Evolutionary conservation across 2,797 vertebrate genomes (phyloP).

Genomic region (Bufotes viridis): DNA sequence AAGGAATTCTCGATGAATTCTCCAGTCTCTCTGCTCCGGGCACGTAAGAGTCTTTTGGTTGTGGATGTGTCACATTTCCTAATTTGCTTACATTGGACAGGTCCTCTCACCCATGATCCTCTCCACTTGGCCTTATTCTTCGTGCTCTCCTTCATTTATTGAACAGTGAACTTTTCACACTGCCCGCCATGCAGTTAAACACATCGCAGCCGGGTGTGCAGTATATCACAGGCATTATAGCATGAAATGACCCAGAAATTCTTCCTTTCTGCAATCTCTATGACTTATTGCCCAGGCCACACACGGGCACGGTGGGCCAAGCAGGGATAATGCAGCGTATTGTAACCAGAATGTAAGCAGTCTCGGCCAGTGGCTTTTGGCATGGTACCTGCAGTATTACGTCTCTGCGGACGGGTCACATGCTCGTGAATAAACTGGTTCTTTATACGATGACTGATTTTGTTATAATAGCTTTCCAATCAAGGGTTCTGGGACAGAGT

Average conservation of each 20-base stretch:
- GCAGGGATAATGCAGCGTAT: slow-evolving; percentile 20
- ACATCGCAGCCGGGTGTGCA: slow-evolving; percentile 20
- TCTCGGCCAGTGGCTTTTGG: slow-evolving; percentile 40
- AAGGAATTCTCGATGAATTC: neutral
- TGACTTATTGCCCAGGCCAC: slow-evolving; percentile 54
- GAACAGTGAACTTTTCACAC: slow-evolving; percentile 52
- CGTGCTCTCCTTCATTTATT: slow-evolving; percentile 13
- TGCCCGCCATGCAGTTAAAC: slow-evolving; percentile 23
- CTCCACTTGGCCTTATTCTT: slow-evolving; percentile 35
- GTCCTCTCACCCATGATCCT: slow-evolving; percentile 26
- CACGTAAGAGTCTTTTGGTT: slow-evolving; percentile 50
- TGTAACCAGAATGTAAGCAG: too few species aligned
- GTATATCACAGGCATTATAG: slow-evolving; percentile 54
- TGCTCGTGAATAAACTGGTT: neutral
- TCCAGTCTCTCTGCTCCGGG: neutral
- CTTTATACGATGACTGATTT: neutral
- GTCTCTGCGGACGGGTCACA: slow-evolving; percentile 9
- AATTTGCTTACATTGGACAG: slow-evolving; percentile 58
- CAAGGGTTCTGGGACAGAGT: too few species aligned
- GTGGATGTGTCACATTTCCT: slow-evolving; percentile 58
- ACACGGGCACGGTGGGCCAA: slow-evolving; percentile 37
- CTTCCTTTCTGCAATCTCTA: slow-evolving; percentile 49
- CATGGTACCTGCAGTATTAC: slow-evolving; percentile 33
- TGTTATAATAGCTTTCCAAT: neutral
- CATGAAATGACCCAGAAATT: slow-evolving; percentile 54